Conservation (phyloP, 2,113 vertebrate species). For the Callospermophilus lateralis region DNA sequence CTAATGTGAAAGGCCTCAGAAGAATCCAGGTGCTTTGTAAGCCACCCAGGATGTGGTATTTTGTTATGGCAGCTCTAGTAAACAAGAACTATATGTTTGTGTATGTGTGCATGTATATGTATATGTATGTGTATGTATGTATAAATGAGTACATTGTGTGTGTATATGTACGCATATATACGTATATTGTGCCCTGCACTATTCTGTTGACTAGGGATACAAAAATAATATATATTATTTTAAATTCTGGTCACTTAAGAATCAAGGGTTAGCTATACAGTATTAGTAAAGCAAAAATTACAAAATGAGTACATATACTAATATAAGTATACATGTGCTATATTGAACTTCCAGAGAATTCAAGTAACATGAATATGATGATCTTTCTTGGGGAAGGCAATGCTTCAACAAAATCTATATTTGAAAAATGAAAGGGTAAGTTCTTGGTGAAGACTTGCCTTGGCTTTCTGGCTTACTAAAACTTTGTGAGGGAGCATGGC, state of each 20-base stretch:
- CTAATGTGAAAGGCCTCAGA: background rate
- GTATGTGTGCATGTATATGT: background rate
- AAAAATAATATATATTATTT: background rate
- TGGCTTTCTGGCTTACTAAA: background rate
- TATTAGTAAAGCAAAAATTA: background rate
- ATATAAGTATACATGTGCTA: background rate
- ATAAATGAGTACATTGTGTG: background rate
- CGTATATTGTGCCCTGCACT: background rate
- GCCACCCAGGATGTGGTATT: background rate
- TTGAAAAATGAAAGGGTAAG: background rate
- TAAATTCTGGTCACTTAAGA: background rate
- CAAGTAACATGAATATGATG: background rate
- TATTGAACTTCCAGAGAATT: background rate
- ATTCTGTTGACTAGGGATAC: background rate
- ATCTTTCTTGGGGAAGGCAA: background rate
- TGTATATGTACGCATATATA: background rate
- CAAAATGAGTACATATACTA: background rate
- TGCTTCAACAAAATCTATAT: background rate
- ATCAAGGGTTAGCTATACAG: background rate
- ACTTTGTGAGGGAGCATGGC: fast-evolving
- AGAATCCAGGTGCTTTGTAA: background rate
- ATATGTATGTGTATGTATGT: background rate
- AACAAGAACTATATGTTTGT: background rate
- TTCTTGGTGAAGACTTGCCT: background rate
- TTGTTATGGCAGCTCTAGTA: background rate